phyloP scores from a whole-genome alignment of 2,113 vertebrate genomes.

The Trochalopteron elliotii region DNA sequence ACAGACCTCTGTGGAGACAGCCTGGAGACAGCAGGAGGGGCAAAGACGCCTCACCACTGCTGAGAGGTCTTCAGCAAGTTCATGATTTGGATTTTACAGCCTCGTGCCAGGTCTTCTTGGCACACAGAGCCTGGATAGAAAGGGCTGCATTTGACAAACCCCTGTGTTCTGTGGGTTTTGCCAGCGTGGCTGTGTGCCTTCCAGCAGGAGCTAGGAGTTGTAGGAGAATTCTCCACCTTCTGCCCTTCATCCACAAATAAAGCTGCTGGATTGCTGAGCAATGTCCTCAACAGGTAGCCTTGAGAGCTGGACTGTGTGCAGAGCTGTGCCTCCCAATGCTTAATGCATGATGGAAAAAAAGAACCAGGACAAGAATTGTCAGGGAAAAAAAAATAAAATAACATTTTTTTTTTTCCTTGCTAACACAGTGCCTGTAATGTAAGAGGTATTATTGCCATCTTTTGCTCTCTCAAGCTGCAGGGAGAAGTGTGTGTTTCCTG shows the following conservation, averaged over 20 bases:
- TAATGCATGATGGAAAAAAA: background rate
- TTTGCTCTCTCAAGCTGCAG: background rate
- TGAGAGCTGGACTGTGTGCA: background rate
- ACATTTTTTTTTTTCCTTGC: background rate
- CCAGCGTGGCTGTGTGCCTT: background rate
- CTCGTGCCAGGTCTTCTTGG: background rate
- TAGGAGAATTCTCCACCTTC: background rate
- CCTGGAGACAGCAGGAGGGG: background rate
- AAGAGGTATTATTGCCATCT: background rate
- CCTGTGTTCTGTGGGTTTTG: background rate
- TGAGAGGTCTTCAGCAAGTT: background rate
- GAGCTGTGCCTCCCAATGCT: background rate
- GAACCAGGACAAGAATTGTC: background rate
- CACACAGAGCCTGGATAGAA: background rate
- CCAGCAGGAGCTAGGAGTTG: background rate
- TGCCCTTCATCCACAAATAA: background rate
- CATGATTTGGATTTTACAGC: background rate
- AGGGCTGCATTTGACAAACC: background rate
- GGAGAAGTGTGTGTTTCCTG: background rate
- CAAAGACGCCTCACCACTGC: background rate
- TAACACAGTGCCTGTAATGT: background rate
- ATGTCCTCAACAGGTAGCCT: background rate
- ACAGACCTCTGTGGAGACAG: accelerated
- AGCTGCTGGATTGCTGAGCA: background rate
- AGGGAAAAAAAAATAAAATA: background rate